Evolutionary conservation across 1,140 invertebrate species (phyloP), one percentile per base, ranked within the genome.

Genomic region (Apis mellifera): DNA sequence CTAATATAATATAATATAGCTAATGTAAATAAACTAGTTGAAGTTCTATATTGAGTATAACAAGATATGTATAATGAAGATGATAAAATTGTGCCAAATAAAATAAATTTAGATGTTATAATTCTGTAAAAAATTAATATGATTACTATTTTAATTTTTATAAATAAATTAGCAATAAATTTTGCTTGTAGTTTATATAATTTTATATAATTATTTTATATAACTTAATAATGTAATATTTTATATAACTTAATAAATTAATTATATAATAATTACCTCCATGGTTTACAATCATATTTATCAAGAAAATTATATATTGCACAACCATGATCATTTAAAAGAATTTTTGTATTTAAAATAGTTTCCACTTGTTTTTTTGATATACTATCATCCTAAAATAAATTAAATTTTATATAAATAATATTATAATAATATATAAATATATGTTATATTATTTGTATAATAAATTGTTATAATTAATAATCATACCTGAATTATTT

Each of bases 321-420:
- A 64, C 13, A 80, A 69, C 86, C 84, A 88, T 94, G 93, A 88
- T 94, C 93, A 76, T 90, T 91, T n/a, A 93, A 84, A 23, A 94
- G 86, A 74, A 90, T 72, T 62, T 93, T 84, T 19, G 91, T 59
- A 76, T 84, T 82, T 66, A 92, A 90, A 86, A 94, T 93, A 23
- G 72, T 69, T 71, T 83, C 21, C 11, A 93, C 77, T 76, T 92
- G 88, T 82, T 90, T 85, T 50, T 84, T 66, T 50, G 59, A 84
- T 15, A 89, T 55, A 48, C 50, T 52, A 42, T 84, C 83, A 48
- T 90, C 88, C 90, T 92, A 65, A 64, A 60, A 71, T 23, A 19
- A 69, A 74, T 42, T 65, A 86, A 75, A 75, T 48, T n/a, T 21
- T 48, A 15, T 79, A 79, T 7, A 15, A 72, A 52, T 76, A 42